These are phyloP conservation scores for Akabosia matsudoensis DNA, from an alignment of 1,140 invertebrate species.

Conservation along the genomic window DNA sequence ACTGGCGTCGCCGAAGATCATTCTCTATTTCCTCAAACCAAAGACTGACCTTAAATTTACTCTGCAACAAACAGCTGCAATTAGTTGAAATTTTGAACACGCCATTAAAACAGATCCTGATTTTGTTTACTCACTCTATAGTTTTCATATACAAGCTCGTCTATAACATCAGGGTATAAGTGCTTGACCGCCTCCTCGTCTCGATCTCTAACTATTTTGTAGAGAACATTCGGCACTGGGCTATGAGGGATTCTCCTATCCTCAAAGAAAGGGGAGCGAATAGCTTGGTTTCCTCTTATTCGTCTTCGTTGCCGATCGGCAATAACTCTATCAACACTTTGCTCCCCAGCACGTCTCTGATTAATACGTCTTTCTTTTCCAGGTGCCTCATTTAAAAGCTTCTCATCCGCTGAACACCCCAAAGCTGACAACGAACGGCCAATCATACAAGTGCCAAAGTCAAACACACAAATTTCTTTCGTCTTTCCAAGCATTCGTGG, in stretches of 20 bases:
- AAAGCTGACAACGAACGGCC: slow-evolving; percentile 56
- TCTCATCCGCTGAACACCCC: slow-evolving; percentile 47
- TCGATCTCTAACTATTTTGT: slow-evolving; percentile 42
- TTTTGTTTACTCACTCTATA: not conserved
- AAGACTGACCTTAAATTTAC: slow-evolving; percentile 66
- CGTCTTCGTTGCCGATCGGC: slow-evolving; percentile 55
- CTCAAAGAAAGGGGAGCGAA: slow-evolving; percentile 42
- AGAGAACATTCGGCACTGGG: slow-evolving; percentile 48
- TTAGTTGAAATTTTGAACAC: slow-evolving; percentile 50
- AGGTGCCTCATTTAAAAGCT: slow-evolving; percentile 49
- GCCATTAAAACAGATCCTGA: too few species aligned
- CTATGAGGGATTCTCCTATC: slow-evolving; percentile 48
- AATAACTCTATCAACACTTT: slow-evolving; percentile 52
- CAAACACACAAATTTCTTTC: slow-evolving; percentile 59
- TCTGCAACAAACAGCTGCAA: slow-evolving; percentile 51
- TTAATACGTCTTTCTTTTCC: slow-evolving; percentile 36
- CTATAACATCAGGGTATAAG: slow-evolving; percentile 41
- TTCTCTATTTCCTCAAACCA: slow-evolving; percentile 71
- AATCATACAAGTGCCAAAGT: slow-evolving; percentile 60
- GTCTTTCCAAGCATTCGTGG: slow-evolving; percentile 59
- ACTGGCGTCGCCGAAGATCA: slow-evolving; percentile 64
- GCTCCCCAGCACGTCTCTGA: slow-evolving; percentile 31
- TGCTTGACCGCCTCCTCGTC: slow-evolving; percentile 45
- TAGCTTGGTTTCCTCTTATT: slow-evolving; percentile 18
- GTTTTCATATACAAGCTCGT: not conserved